Evolutionary conservation across 1,140 invertebrate species (phyloP), one percentile per base, ranked within the genome.

Genomic region (Drosophila auraria): DNA sequence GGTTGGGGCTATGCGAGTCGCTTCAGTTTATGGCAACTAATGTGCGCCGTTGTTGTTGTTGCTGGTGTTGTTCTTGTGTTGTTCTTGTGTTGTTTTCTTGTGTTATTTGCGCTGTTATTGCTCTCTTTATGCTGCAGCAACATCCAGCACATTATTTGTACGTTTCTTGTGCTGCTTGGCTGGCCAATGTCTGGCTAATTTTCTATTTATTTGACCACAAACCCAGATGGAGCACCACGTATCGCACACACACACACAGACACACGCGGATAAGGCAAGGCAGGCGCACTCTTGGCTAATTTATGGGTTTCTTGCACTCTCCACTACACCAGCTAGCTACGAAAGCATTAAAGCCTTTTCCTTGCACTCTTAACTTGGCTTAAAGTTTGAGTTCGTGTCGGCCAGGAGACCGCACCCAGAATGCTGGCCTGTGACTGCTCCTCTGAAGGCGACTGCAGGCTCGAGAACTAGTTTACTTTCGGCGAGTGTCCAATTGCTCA

Each of bases 201-300:
- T 87, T 87, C 84, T 89, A 87, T 87, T 87, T 87, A 89, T 87
- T 87, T 90, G 84, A 89, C 84, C 84, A 72, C 84, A 87, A 82
- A 80, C 38, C 59, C 66, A 61, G 68, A 70, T 70, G 68, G 68
- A 70, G 63, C 42, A 79, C 40, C 33, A 66, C 62, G 49, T 63
- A 42, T 42, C 66, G 42, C 51, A 60, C 47, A 44, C 40, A 44
- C 17, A 58, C 44, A 49, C 62, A 50, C 78, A 45, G 73, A 78
- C 60, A 76, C 71, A 74, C 50, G 64, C 45, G 53, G 53, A 30
- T 25, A 36, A 33, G 44, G 44, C n/a, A 45, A 9, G 51, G 53
- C 30, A 54, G 70, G 50, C 76, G 45, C 49, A 58, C 51, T 78
- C 53, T 61, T 49, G 71, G 59, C 70, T 89, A 89, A 87, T 87